phyloP scores from a whole-genome alignment of 1,140 invertebrate genomes.

The Drosophila pruinosa region DNA sequence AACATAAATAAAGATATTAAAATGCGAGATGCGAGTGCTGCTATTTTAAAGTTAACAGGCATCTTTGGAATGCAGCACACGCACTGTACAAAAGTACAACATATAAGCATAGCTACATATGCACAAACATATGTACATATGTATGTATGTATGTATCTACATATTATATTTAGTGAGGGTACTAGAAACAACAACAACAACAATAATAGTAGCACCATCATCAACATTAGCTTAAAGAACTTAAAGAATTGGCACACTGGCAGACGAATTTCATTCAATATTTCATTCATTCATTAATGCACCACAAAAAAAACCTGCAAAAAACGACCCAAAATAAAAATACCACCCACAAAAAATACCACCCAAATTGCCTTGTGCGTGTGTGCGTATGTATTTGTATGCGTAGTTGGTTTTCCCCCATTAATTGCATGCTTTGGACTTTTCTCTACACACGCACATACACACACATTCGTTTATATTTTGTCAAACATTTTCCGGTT shows the following conservation, averaged over 20 bases:
- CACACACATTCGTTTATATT: slow-evolving; percentile 48
- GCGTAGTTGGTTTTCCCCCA: slow-evolving; percentile 41
- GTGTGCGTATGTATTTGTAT: slow-evolving; percentile 19
- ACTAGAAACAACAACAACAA: slow-evolving; percentile 34
- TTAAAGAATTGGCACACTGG: slow-evolving; percentile 23
- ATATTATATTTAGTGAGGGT: no score
- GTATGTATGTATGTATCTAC: no score
- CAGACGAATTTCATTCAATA: slow-evolving; percentile 60
- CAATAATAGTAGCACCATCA: slow-evolving; percentile 10
- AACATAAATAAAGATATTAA: slow-evolving; percentile 77
- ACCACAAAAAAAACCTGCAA: slow-evolving; percentile 23
- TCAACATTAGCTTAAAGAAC: slow-evolving; percentile 14
- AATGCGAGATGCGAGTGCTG: slow-evolving; percentile 52
- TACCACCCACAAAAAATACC: slow-evolving; percentile 44
- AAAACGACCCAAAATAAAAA: slow-evolving; percentile 43
- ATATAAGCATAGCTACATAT: no score
- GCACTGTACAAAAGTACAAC: slow-evolving; percentile 6
- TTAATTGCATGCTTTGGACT: slow-evolving; percentile 38
- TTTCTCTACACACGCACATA: slow-evolving; percentile 51
- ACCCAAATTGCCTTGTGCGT: slow-evolving; percentile 44
- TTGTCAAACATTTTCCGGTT: slow-evolving; percentile 76
- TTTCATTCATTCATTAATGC: slow-evolving; percentile 55
- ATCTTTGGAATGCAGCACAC: slow-evolving; percentile 61
- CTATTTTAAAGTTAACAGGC: slow-evolving; percentile 67
- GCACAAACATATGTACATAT: not conserved